These are phyloP conservation scores for Gallinago media DNA, from an alignment of 2,113 vertebrate species.

Conservation along the genomic window DNA sequence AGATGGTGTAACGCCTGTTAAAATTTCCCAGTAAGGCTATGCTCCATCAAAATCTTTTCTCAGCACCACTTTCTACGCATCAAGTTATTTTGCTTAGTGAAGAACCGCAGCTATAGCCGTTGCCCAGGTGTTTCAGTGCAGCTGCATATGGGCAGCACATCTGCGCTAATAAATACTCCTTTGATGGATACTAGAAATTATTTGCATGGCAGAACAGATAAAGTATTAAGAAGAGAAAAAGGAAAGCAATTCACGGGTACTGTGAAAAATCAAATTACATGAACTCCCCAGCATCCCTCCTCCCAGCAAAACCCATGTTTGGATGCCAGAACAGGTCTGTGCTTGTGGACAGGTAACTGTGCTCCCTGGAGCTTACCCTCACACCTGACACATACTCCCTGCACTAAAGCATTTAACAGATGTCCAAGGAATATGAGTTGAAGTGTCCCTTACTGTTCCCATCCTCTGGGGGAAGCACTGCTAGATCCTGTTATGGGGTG, in stretches of 20 bases:
- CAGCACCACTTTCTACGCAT: neutral
- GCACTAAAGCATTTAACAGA: neutral
- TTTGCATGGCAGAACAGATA: neutral
- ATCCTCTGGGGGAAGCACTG: neutral
- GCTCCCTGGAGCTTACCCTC: neutral
- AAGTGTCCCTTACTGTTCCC: neutral
- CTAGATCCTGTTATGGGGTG: neutral
- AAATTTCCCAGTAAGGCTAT: neutral
- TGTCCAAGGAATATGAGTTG: neutral
- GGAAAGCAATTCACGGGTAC: neutral
- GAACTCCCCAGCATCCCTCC: no score
- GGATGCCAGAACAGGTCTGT: neutral
- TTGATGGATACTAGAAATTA: neutral
- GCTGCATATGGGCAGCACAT: neutral
- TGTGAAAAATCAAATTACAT: neutral
- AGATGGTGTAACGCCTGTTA: neutral
- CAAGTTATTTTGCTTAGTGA: neutral
- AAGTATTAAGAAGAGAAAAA: neutral
- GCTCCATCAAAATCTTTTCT: neutral
- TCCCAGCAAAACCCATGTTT: no score
- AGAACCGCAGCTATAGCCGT: neutral
- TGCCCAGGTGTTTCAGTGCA: neutral
- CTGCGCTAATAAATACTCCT: neutral
- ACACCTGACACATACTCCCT: neutral
- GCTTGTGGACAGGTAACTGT: neutral